Evolutionary conservation across 37 sponge, comb jelly and placozoan species (phyloP).

Genomic region (Haliclona indistincta): DNA sequence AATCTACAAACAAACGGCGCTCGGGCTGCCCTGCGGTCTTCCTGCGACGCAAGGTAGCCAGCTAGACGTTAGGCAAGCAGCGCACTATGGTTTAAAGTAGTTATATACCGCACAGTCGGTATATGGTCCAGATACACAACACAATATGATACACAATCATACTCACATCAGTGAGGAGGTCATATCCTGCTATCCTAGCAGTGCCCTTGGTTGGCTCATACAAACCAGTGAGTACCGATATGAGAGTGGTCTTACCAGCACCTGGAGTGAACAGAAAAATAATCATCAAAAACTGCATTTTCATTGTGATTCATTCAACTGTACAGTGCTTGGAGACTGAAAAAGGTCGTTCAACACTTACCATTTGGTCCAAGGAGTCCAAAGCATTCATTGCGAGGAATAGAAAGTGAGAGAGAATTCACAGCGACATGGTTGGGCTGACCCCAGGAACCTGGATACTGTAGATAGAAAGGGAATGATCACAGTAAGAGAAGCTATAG

Average conservation of each 20-base stretch:
- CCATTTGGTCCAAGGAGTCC: slow-evolving; percentile 84
- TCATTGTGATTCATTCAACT: not conserved
- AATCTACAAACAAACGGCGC: too few species aligned
- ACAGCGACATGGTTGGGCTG: slow-evolving; percentile 71
- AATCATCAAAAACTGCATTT: not conserved
- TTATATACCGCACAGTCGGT: too few species aligned
- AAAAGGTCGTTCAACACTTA: not conserved
- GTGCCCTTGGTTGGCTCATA: slow-evolving; percentile 70
- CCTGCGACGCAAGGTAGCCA: too few species aligned
- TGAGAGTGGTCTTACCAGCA: slow-evolving; percentile 86
- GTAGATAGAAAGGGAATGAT: not conserved
- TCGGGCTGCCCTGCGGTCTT: too few species aligned
- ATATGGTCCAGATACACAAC: too few species aligned
- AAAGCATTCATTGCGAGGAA: slow-evolving; percentile 78
- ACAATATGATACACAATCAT: not conserved
- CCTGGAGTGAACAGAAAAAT: slow-evolving; percentile 23
- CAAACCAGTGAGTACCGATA: slow-evolving; percentile 79
- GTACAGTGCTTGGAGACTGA: not conserved
- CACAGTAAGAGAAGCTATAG: not conserved
- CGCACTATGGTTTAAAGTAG: too few species aligned
- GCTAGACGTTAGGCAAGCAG: too few species aligned
- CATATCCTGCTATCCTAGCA: slow-evolving; percentile 68
- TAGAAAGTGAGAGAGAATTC: slow-evolving; percentile 57
- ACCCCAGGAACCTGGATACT: slow-evolving; percentile 57
- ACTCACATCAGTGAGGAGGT: slow-evolving; percentile 56